Base-by-base conservation (phyloP, 2,888 invertebrate genomes). In the Ophion ellenae region DNA sequence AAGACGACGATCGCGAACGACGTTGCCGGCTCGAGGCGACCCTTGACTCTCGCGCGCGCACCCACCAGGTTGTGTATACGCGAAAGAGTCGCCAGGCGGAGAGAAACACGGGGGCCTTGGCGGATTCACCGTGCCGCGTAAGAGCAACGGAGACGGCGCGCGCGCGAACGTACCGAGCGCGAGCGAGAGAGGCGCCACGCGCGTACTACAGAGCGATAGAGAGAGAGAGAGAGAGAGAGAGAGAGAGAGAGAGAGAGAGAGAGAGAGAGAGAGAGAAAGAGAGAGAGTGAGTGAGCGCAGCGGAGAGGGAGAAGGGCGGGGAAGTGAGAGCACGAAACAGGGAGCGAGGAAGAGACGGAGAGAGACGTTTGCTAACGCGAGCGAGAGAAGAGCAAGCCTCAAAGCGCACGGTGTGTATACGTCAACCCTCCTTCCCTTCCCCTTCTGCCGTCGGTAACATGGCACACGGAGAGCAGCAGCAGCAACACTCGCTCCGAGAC, bases 191-290 rank as follows among this genome's bases (percentile, higher is more conserved):
- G 40, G 88, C 32, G 69, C 24, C 66, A 1, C 88, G 88, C 84
- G 47, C 3, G 64, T 78, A 82, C 74, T 78, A 24, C 9, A 61
- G 20, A 61, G 61, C 9, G 61, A 61, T 4, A 61, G 20, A 87
- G 90, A 88, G 90, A 88, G 90, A 88, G 89, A 89, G 89, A 89
- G n/a, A 61, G 20, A 87, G 90, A 88, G 90, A 88, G 90, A 88
- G n/a, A 61, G 20, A 61, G 61, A 2, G 61, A 61, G 4, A 61
- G 20, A 87, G 90, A 88, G 90, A 88, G 90, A 88, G n/a, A 61
- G 20, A 61, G 61, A 2, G 61, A 61, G 4, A 61, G 20, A 87
- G 90, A 88, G 90, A 88, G 90, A 88, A n/a, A n/a, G n/a, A n/a
- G n/a, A 61, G 20, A 87, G 90, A 88, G 90, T 87, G 90, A 88